Evolutionary conservation across 2,888 invertebrate species (phyloP), one percentile per base, ranked within the genome.

Genomic region (Teinopalpus imperialis): DNA sequence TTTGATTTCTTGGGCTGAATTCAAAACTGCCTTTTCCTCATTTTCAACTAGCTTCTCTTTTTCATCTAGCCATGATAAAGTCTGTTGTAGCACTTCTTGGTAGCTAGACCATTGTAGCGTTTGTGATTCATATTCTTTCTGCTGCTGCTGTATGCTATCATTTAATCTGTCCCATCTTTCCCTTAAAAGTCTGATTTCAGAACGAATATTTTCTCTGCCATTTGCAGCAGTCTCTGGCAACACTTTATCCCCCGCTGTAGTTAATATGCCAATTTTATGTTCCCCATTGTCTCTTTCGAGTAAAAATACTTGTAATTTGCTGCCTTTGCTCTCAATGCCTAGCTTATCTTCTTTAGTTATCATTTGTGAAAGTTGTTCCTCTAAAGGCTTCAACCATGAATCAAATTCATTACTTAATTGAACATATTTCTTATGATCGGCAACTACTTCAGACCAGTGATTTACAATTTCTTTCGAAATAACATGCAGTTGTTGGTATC

Each of bases 191-290:
- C 96, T 91, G 45, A 98, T 85, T 71, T 97, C 95, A 54, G 94
- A 92, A n/a, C 98, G 91, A 43, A 98, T 94, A 40, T 91, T 92
- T 74, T 98, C 98, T 51, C 98, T 91, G 0, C 98, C 98, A 58
- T 94, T 93, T 0, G 98, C 94, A 5, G 97, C 95, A 1, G 98
- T 98, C 74, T 97, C 97, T 0, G 97, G 96, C 50, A 97, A 91
- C n/a, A 98, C 92, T 71, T 94, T 94, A 67, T 98, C 98, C 1
- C 97, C 97, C 0, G 94, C 91, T 1, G 93, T 90, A 7, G 94
- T 93, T 9, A 97, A 79, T 24, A 93, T 91, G 41, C 92, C 91
- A 20, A 98, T 89, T 59, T 95, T 93, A 60, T 93, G 93, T 59
- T 95, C 94, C 1, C 96, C 96, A 66, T 95, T 94, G 57, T 97